Conservation (phyloP, 2,113 vertebrate genomes). For the Odobenus rosmarus region DNA sequence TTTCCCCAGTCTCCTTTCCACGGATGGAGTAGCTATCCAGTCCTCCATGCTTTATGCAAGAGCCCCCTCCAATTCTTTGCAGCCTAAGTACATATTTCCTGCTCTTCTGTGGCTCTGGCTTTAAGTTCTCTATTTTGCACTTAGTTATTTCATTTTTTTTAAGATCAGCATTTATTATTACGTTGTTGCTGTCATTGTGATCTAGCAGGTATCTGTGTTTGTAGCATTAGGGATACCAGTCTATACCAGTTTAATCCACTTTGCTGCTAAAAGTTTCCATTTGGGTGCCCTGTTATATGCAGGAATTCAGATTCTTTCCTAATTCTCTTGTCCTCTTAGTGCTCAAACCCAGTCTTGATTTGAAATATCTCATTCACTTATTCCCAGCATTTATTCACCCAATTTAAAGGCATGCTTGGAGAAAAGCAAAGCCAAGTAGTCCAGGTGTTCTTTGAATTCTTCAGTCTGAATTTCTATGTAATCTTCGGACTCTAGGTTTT, state of each 20-base stretch:
- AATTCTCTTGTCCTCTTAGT: not conserved
- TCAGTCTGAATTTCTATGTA: not conserved
- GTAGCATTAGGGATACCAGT: not conserved
- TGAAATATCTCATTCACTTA: not conserved
- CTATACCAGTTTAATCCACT: not conserved
- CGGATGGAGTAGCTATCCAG: not conserved
- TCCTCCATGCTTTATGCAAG: not conserved
- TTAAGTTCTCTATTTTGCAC: not conserved
- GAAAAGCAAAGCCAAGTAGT: not conserved
- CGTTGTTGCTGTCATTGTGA: not conserved
- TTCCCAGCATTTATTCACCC: not conserved
- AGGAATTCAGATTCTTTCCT: not conserved
- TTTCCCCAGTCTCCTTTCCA: not conserved
- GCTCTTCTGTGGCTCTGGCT: not conserved
- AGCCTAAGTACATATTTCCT: not conserved
- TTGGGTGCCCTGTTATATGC: not conserved
- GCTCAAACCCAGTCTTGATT: not conserved
- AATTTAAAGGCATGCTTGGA: not conserved
- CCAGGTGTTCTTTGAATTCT: not conserved
- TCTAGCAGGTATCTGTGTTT: not conserved
- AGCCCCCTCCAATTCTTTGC: not conserved
- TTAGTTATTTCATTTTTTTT: not conserved
- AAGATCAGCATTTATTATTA: not conserved
- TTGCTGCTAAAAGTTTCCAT: not conserved
- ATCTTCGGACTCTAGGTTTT: not conserved